Evolutionary conservation across 1,140 invertebrate species (phyloP), one percentile per base, ranked within the genome.

Genomic region (Neodiprion pinetum): DNA sequence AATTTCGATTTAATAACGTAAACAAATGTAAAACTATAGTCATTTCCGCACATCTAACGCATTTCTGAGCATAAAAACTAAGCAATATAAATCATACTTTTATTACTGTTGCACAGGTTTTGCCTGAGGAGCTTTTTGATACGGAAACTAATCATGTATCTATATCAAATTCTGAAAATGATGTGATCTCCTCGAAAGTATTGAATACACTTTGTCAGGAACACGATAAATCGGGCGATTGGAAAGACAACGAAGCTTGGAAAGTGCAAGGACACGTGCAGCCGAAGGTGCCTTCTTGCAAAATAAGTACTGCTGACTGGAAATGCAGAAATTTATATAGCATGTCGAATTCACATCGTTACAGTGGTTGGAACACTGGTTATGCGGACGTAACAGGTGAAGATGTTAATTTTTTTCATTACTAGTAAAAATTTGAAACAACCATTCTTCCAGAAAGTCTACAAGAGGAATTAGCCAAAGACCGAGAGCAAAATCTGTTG

Each of bases 261-360:
- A 61, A 61, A 10, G 70, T n/a, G 9, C 65, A 67, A 14, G 9
- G 65, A 48, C 40, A 17, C 14, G 10, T 12, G 71, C 61, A 65
- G 17, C 50, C n/a, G 17, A 70, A 7, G 12, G 23, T 50, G 50
- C 49, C 71, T 72, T 76, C 23, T 53, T 14, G 47, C 50, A 7
- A 23, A 14, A 48, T 72, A 21, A 71, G 67, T 21, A 12, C 21
- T n/a, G 53, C 66, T 4, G 77, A 80, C 14, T 80, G 77, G 73
- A 84, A 81, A 72, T 77, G 70, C 72, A 82, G 75, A 67, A 83
- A 81, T 74, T 48, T 81, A 50, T 83, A 81, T 17, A 82, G 78
- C 47, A 76, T 82, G 40, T 73, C 82, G 0, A 80, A 79, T 23
- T 69, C 67, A 17, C 11, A 69, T 69, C 67, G 67, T 69, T 47